Percentiles rank a stretch among this genome's conserved stretches.
Conservation (phyloP, 1,140 invertebrate genomes). For the Halesus radiatus region DNA sequence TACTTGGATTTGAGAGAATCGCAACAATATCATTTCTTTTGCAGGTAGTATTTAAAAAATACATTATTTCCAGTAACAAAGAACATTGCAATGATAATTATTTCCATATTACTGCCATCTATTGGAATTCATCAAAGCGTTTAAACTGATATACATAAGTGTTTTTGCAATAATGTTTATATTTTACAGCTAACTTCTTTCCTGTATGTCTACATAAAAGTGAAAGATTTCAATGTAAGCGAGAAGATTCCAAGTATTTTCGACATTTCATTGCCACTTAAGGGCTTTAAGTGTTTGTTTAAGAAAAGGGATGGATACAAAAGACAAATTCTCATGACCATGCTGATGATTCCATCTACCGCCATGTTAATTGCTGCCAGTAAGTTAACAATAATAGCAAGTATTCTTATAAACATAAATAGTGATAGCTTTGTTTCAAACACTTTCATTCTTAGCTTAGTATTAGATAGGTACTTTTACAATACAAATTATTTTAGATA, state of each 20-base stretch:
- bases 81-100: too few species aligned
- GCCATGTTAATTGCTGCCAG: conserved; percentile 64
- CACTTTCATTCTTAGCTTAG: too few species aligned
- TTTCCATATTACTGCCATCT: too few species aligned
- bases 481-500: too few species aligned
- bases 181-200: conserved; percentile 64
- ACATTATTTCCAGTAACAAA: too few species aligned
- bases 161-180: not conserved
- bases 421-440: too few species aligned
- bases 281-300: conserved; percentile 63
- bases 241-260: conserved; percentile 48
- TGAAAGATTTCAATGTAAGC: conserved; percentile 45
- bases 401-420: too few species aligned
- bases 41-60: conserved; percentile 60
- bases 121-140: too few species aligned
- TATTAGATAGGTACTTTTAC: too few species aligned
- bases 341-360: conserved; percentile 63
- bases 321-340: conserved; percentile 63
- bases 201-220: conserved; percentile 57
- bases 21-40: conserved; percentile 66
- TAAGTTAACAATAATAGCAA: too few species aligned
- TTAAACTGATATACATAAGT: too few species aligned
- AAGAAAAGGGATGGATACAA: conserved; percentile 62
- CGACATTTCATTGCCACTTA: conserved; percentile 59
- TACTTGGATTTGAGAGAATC: conserved; percentile 67